Evolutionary conservation across 2,888 invertebrate genomes (phyloP).

Genomic region (Perizoma affinitatum): DNA sequence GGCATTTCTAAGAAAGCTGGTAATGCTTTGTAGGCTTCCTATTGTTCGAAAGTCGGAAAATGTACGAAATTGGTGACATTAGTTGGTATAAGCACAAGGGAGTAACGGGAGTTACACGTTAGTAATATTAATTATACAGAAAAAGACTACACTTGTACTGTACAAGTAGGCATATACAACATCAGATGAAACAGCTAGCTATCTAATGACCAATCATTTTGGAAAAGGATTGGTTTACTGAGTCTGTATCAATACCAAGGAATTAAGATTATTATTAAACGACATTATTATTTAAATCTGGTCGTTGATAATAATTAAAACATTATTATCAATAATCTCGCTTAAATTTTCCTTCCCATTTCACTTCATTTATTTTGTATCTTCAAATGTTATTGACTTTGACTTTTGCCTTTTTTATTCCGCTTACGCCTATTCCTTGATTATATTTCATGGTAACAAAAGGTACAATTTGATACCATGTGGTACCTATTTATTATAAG

Average conservation of each 20-base stretch:
- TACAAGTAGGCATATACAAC: background rate
- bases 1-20: slow-evolving; percentile 39
- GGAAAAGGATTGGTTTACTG: too few relatives aligned
- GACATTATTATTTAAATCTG: too few relatives aligned
- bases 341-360: too few relatives aligned
- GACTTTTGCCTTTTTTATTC: too few relatives aligned
- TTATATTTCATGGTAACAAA: slow-evolving; percentile 10
- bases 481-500: slow-evolving; percentile 6
- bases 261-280: too few relatives aligned
- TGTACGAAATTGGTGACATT: slow-evolving; percentile 26
- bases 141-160: background rate
- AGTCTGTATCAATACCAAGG: too few relatives aligned
- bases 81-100: slow-evolving; percentile 20
- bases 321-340: too few relatives aligned
- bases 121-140: background rate
- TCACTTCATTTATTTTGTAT: too few relatives aligned
- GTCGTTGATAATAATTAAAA: too few relatives aligned
- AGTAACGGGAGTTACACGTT: background rate
- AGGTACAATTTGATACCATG: slow-evolving; percentile 22
- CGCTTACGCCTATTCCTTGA: slow-evolving; percentile 12
- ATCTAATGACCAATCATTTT: too few relatives aligned
- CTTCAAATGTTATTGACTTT: too few relatives aligned
- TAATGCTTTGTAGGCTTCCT: slow-evolving; percentile 42
- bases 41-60: slow-evolving; percentile 39
- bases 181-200: too few relatives aligned